Conservation (phyloP, 2,797 vertebrate species). For the Alauda arvensis region DNA sequence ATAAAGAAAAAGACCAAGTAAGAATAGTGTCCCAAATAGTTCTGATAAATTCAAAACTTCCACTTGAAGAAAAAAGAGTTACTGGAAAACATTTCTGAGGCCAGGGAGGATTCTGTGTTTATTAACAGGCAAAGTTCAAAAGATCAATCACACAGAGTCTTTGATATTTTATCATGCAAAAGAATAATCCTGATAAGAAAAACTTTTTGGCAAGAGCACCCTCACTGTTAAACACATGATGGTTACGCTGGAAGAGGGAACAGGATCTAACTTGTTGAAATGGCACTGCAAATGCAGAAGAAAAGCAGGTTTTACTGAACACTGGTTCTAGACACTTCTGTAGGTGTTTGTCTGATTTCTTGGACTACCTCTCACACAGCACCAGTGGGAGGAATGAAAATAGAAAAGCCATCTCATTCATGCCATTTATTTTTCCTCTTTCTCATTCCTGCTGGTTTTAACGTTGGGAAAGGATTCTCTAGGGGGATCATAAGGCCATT, state of each 20-base stretch:
- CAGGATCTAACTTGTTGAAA: slow-evolving; percentile 11
- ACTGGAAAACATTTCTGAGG: neutral
- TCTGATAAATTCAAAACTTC: neutral
- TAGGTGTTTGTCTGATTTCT: neutral
- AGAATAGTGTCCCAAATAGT: neutral
- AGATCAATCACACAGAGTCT: neutral
- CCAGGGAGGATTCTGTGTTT: neutral
- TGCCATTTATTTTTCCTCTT: neutral
- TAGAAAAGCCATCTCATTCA: neutral
- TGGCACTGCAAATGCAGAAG: neutral
- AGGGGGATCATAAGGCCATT: neutral
- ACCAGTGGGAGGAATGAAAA: neutral
- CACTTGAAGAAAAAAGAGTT: neutral
- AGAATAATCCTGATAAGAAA: neutral
- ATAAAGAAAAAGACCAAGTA: neutral
- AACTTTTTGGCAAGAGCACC: neutral
- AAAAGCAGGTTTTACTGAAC: slow-evolving; percentile 8
- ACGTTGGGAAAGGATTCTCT: neutral
- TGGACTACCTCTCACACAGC: neutral
- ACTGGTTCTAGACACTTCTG: neutral
- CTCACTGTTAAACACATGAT: neutral
- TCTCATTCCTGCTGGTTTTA: neutral
- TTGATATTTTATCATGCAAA: slow-evolving; percentile 17
- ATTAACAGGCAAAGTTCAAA: slow-evolving; percentile 1
- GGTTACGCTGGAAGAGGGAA: neutral